phyloP scores from a whole-genome alignment of 2,797 vertebrate species.

The Chrosomus eos region DNA sequence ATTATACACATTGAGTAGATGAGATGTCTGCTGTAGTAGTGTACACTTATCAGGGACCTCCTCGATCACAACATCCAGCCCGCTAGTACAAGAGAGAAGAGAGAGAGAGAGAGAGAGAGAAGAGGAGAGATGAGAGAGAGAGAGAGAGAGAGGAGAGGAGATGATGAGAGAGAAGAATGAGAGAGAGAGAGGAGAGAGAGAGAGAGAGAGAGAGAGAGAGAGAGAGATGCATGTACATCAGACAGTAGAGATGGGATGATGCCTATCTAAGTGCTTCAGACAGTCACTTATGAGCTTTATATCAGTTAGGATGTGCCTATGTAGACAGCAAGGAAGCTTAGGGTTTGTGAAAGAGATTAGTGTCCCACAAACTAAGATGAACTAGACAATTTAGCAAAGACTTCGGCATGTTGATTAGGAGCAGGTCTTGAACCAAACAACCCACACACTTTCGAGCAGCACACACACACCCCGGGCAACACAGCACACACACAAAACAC shows the following conservation, averaged over 20 bases:
- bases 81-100: too few relatives aligned
- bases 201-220: too few relatives aligned
- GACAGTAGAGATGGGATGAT: background rate
- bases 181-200: too few relatives aligned
- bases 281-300: background rate
- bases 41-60: background rate
- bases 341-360: background rate
- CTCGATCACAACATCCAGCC: background rate
- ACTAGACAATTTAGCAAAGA: slow-evolving; percentile 65
- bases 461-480: too few relatives aligned
- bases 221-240: too few relatives aligned
- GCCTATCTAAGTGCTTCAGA: background rate
- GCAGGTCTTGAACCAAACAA: slow-evolving; percentile 49
- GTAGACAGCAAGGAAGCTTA: background rate
- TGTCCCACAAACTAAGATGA: slow-evolving; percentile 37
- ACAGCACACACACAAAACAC: too few relatives aligned
- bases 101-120: too few relatives aligned
- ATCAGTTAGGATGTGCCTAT: background rate
- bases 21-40: background rate
- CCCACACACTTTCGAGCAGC: too few relatives aligned
- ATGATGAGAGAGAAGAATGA: too few relatives aligned
- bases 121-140: too few relatives aligned
- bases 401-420: slow-evolving; percentile 13
- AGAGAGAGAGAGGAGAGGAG: too few relatives aligned
- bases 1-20: background rate